Conservation (phyloP, 23 tunicate species). For the Trididemnum clinides region DNA sequence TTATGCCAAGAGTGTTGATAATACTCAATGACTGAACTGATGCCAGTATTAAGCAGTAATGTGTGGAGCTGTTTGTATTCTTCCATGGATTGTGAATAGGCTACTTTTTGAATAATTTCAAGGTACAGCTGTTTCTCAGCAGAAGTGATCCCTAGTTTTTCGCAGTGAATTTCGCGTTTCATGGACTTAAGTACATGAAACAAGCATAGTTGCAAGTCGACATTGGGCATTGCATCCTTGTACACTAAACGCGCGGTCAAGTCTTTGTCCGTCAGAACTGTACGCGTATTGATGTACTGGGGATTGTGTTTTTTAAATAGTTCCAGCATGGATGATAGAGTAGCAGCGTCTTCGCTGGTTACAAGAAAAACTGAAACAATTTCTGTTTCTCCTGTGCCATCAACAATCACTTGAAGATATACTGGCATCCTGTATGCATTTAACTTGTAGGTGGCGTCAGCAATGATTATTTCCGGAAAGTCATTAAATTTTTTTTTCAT, state of each 20-base stretch:
- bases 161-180: neutral
- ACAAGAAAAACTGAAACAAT: constrained; percentile 35
- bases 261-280: neutral
- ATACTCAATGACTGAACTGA: too few species aligned
- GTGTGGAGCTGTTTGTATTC: too few species aligned
- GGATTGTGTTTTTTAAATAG: neutral
- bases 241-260: neutral
- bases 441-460: constrained; percentile 24
- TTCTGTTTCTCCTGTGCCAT: constrained; percentile 12
- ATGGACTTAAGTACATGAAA: neutral
- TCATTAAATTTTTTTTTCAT: constrained; percentile 32
- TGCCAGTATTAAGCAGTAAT: too few species aligned
- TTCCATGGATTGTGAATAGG: neutral
- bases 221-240: neutral
- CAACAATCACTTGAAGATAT: constrained; percentile 6
- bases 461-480: constrained; percentile 36
- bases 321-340: neutral
- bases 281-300: neutral
- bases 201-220: neutral
- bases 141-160: neutral
- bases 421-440: neutral
- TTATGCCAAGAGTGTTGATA: too few species aligned
- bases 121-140: neutral
- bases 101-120: neutral
- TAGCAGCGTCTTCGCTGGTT: neutral